Percentiles rank a stretch among this genome's conserved stretches.
Evolutionary conservation across 2,797 vertebrate genomes (phyloP).

Genomic region (Psittacula echo): DNA sequence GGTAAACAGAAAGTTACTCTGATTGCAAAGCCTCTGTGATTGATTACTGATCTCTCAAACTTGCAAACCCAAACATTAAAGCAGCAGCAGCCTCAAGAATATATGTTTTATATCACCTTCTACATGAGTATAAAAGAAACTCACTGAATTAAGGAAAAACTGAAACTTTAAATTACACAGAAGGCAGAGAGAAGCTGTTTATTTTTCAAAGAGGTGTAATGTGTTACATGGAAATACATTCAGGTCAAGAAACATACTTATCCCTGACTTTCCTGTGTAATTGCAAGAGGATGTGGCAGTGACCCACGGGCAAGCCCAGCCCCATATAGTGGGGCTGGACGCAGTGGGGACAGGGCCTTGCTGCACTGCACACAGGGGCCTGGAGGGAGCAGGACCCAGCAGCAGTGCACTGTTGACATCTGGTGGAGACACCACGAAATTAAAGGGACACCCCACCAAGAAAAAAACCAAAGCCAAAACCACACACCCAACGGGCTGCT

Average conservation of each 20-base stretch:
- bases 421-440: conserved; percentile 41
- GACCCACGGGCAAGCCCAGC: neutral
- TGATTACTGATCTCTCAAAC: neutral
- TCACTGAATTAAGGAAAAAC: neutral
- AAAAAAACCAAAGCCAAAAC: neutral
- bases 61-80: neutral
- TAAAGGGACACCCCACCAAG: neutral
- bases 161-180: neutral
- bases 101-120: neutral
- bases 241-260: neutral
- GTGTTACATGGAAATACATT: neutral
- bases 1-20: neutral
- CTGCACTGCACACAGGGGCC: fast-evolving
- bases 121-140: neutral
- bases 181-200: neutral
- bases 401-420: conserved; percentile 54
- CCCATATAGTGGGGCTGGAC: neutral
- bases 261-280: neutral
- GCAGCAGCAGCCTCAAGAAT: neutral
- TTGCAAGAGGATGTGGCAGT: neutral
- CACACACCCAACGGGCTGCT: neutral
- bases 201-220: neutral
- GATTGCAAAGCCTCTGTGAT: neutral
- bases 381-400: neutral
- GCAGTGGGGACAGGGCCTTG: fast-evolving